Evolutionary conservation across 2,797 vertebrate species (phyloP), one percentile per base, ranked within the genome.

Genomic region (Perdix hodgsoniae): DNA sequence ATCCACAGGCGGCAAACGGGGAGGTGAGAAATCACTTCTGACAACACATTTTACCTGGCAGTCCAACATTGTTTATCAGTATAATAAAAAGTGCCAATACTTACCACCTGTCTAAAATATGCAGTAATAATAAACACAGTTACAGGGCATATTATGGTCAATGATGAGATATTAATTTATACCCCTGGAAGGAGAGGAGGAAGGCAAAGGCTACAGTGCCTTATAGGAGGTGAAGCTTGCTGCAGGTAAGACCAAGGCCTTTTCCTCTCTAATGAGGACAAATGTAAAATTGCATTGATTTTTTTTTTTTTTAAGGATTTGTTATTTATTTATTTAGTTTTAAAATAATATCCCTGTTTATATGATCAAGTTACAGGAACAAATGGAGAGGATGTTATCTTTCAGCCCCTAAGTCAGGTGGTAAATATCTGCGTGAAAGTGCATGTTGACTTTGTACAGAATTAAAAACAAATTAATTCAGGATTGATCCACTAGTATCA

Each of bases 31-130:
- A 97, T 98, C 97, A 95, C 91, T 59, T 73, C 26, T 37, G 42
- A 97, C 91, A 94, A 90, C 91, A 94, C 96, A 96, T 97, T 96
- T 97, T 95, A 97, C 96, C 96, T 92, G 82, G 91, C 90, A 96
- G 79, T 57, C 90, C 31, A 2, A 91, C 78, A 75, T 93, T 97
- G 94, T 97, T 98, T 97, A 97, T 97, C 97, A 96, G 95, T 77
- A 80, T 97, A 93, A 97, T 98, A 97, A 97, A 97, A 98, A 91
- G 94, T 97, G 97, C 86, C 97, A 95, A 97, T 97, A 97, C 94
- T 94, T 85, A 93, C 87, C 94, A 93, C 84, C 92, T 73, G 90
- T 94, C 95, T 97, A 96, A 97, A 97, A 97, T 94, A 97, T 76
- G 94, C 96, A 95, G 94, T 95, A 94, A 97, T 97, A 97, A 97